These are phyloP conservation scores for Alcedo quadribrachys DNA, from an alignment of 2,797 vertebrate species.

Conservation along the genomic window DNA sequence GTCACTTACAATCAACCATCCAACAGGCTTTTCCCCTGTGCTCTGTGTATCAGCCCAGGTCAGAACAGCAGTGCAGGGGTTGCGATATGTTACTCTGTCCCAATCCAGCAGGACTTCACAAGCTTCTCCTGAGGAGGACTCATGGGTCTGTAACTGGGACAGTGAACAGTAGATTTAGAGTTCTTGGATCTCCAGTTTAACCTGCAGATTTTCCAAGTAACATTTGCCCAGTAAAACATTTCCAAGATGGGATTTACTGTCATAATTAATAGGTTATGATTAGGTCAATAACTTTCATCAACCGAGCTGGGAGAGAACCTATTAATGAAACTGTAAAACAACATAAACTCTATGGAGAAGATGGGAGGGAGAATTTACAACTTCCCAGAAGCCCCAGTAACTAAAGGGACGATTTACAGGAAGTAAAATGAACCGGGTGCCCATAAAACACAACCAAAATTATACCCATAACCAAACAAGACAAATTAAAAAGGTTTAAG, in stretches of 20 bases:
- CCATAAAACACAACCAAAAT: conserved; percentile 75
- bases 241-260: conserved; percentile 71
- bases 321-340: conserved; percentile 78
- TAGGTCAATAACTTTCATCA: conserved; percentile 80
- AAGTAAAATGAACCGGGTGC: conserved; percentile 72
- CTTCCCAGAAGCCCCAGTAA: conserved; percentile 77
- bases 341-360: conserved; percentile 69
- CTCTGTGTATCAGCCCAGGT: not conserved
- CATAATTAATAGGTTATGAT: conserved; percentile 81
- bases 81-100: not conserved
- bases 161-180: conserved; percentile 47
- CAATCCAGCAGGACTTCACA: no score
- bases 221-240: conserved; percentile 70
- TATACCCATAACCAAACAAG: conserved; percentile 69
- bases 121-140: not conserved
- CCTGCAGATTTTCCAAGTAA: conserved; percentile 62
- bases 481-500: conserved; percentile 69
- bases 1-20: not conserved
- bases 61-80: not conserved
- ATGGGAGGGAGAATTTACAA: conserved; percentile 72
- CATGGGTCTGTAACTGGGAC: rapidly evolving
- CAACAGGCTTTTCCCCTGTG: not conserved
- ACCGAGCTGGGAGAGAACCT: conserved; percentile 69
- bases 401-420: conserved; percentile 77
- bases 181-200: conserved; percentile 59